phyloP scores from a whole-genome alignment of 2,797 vertebrate species.

The Pristis pectinata region DNA sequence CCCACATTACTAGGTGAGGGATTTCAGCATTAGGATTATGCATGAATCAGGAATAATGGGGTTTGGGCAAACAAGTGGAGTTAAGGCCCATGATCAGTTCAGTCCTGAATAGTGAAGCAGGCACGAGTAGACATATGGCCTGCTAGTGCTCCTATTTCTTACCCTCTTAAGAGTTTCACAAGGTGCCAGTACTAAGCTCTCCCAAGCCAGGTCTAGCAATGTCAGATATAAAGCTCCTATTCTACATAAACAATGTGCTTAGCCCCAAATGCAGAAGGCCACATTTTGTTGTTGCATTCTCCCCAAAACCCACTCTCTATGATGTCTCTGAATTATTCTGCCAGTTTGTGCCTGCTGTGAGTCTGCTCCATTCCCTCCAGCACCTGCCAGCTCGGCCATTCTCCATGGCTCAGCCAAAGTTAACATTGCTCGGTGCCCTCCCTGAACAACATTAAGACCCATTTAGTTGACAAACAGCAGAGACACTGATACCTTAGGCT shows the following conservation, averaged over 20 bases:
- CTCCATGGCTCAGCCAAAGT: no score
- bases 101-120: not conserved
- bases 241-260: not conserved
- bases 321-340: not conserved
- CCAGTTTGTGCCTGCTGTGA: not conserved
- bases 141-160: not conserved
- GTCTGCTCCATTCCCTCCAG: no score
- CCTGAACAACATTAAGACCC: not conserved
- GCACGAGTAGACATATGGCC: not conserved
- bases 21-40: not conserved
- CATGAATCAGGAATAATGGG: not conserved
- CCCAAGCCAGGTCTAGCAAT: not conserved
- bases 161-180: not conserved
- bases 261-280: not conserved
- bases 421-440: not conserved
- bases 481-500: not conserved
- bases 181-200: not conserved
- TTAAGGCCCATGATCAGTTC: no score
- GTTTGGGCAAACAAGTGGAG: not conserved
- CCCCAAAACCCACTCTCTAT: not conserved
- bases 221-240: not conserved
- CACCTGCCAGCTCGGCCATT: no score
- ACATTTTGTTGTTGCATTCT: not conserved
- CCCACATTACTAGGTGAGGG: not conserved
- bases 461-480: not conserved